Percentiles rank a stretch among this genome's conserved stretches.
These are phyloP conservation scores for Myanophis thanlyinensis DNA, from an alignment of 2,113 vertebrate species.

Conservation along the genomic window DNA sequence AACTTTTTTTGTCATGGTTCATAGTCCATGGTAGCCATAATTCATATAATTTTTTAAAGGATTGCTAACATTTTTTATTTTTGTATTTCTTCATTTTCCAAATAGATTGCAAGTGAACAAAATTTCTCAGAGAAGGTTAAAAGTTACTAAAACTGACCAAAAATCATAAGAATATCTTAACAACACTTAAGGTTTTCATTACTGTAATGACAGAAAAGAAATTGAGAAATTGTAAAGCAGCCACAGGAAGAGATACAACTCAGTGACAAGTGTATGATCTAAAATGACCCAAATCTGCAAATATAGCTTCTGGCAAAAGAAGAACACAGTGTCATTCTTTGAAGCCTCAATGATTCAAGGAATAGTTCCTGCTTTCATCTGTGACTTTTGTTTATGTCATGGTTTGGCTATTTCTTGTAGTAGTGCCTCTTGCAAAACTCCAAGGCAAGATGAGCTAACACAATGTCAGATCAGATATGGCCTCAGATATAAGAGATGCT, in stretches of 20 bases:
- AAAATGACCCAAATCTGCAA: not conserved
- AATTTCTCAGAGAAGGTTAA: not conserved
- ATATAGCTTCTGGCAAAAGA: not conserved
- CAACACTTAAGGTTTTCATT: not conserved
- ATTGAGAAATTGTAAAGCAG: not conserved
- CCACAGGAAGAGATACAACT: not conserved
- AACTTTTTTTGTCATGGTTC: not conserved
- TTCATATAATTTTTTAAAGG: not conserved
- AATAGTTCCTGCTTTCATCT: not conserved
- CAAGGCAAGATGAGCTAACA: not conserved
- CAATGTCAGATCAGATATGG: not conserved
- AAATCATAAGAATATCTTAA: not conserved
- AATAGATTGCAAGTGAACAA: not conserved
- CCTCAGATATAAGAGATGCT: not conserved
- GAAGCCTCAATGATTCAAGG: not conserved
- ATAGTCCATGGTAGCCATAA: not conserved
- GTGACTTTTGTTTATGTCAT: not conserved
- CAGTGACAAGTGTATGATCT: not conserved
- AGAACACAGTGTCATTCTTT: not conserved
- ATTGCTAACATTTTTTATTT: not conserved
- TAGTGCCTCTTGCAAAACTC: not conserved
- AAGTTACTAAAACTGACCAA: not conserved
- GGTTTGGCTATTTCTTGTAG: not conserved
- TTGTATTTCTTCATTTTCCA: not conserved
- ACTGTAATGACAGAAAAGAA: not conserved